Evolutionary conservation across 2,113 vertebrate species (phyloP), one percentile per base, ranked within the genome.

Genomic region (Nanger granti): DNA sequence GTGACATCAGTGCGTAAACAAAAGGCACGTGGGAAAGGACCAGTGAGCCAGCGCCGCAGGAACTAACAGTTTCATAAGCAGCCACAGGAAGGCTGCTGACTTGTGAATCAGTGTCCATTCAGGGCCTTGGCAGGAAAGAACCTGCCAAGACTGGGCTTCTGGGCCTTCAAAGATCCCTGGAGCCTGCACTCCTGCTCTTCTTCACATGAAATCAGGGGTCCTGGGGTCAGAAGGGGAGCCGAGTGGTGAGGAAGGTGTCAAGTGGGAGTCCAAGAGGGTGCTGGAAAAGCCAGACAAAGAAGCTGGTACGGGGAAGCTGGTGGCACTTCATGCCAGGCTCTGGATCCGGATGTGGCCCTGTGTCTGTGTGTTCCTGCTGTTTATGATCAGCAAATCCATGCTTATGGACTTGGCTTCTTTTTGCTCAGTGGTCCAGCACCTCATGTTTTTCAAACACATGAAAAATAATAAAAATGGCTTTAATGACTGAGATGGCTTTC

Each of bases 401-500:
- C 92, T 26, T 41, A 31, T 41, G n/a, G 73, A 69, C 14, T 18
- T 88, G 47, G 83, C 22, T 87, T 76, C 57, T 20, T 95, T 93
- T 83, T 91, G 41, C 60, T 93, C 28, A 28, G 57, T 31, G 84
- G 47, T 41, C 52, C 62, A 73, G 20, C 15, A 57, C n/a, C 47
- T 89, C 28, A 15, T 66, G 14, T 24, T 91, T 95, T 90, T 69
- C 94, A 83, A 64, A 94, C 55, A 87, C 47, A 52, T 93, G 80
- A 28, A 87, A 93, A 97, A 89, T 59, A 84, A 95, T 76, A 79
- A 69, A 95, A 93, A 93, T 47, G 52, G 18, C 54, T 89, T 89
- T 44, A 88, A 69, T 85, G 64, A 93, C 54, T 49, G 57, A 6
- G 18, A 17, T 57, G 34, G 55, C 37, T 29, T 95, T 87, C 8